phyloP scores from a whole-genome alignment of 37 sponge, comb jelly and placozoan species.

The Halichondria panicea region DNA sequence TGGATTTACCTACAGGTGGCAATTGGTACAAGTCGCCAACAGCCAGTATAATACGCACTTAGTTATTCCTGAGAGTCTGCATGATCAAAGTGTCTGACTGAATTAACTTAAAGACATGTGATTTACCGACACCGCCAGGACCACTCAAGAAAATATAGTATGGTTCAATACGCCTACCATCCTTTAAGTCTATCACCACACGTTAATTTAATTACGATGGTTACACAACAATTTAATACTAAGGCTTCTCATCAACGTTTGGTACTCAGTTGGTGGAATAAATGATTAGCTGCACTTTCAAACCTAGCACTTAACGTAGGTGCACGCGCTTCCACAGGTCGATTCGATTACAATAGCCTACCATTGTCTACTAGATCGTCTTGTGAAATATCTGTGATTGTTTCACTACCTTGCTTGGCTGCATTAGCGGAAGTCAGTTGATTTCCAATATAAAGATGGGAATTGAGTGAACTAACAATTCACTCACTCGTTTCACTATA shows the following conservation, averaged over 20 bases:
- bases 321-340: not conserved
- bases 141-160: conserved; percentile 36
- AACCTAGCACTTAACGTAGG: not conserved
- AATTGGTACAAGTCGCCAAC: conserved; percentile 54
- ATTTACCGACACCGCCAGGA: conserved; percentile 58
- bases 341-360: not conserved
- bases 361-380: not conserved
- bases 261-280: conserved; percentile 1
- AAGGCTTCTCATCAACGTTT: not conserved
- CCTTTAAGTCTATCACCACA: conserved; percentile 23
- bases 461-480: too few species aligned
- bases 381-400: not conserved
- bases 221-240: conserved; percentile 20
- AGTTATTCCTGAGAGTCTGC: conserved; percentile 3
- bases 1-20: conserved; percentile 4
- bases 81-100: conserved; percentile 29
- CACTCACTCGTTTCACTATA: too few species aligned
- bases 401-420: conserved; percentile 7
- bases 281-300: conserved; percentile 14
- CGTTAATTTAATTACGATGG: conserved; percentile 16
- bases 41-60: conserved; percentile 34
- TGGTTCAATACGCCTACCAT: conserved; percentile 23
- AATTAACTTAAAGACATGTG: conserved; percentile 37
- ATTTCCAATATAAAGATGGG: too few species aligned
- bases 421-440: too few species aligned